Conservation (phyloP, 2,888 invertebrate genomes). For the Hipparchia sbordonii region DNA sequence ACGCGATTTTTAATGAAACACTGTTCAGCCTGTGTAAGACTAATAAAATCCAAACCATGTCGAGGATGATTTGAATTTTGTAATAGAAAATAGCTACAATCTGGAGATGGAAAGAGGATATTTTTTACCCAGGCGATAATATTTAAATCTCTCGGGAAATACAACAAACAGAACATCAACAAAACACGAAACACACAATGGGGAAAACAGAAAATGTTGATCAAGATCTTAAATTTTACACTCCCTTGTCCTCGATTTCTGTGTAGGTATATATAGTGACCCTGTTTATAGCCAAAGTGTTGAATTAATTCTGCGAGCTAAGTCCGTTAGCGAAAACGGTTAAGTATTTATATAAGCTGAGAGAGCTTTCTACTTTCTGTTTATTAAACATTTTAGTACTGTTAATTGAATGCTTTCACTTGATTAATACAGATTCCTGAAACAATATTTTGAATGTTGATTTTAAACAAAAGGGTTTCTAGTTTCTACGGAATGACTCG, state of each 20-base stretch:
- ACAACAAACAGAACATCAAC: too few relatives aligned
- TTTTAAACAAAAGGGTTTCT: neutral
- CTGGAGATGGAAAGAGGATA: too few relatives aligned
- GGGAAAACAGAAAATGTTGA: too few relatives aligned
- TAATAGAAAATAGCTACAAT: too few relatives aligned
- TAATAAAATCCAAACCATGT: too few relatives aligned
- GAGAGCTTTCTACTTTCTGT: conserved; percentile 22
- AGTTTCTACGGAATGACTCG: neutral
- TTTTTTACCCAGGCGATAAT: too few relatives aligned
- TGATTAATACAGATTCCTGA: conserved; percentile 9
- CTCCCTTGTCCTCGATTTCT: neutral
- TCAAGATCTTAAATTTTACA: neutral
- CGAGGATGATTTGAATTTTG: too few relatives aligned
- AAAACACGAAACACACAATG: too few relatives aligned
- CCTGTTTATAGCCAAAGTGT: conserved; percentile 11
- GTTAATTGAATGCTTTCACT: conserved; percentile 14
- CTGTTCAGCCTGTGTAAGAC: too few relatives aligned
- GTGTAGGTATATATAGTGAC: neutral
- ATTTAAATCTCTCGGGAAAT: too few relatives aligned
- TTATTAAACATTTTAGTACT: conserved; percentile 22
- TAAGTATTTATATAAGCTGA: conserved; percentile 27
- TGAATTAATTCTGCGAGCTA: conserved; percentile 31
- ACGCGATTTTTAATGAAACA: too few relatives aligned
- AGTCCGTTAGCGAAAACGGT: conserved; percentile 30
- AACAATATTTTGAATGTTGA: conserved; percentile 4